Conservation (phyloP, 92 coral and sea anemone genomes). For the Scolanthus callimorphus region DNA sequence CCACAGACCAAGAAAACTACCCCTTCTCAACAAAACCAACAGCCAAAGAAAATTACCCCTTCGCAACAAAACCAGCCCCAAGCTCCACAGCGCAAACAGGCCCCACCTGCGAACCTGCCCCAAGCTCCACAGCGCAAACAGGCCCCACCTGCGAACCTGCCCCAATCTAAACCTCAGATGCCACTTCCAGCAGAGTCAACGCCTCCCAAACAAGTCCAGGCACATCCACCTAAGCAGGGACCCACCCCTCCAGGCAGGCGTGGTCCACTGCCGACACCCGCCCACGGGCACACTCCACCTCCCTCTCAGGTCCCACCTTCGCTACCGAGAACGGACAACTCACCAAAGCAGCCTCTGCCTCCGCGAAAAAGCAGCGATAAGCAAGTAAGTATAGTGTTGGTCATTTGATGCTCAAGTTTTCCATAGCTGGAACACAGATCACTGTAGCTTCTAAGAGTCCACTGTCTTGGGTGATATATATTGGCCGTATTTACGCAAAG, state of each 20-base stretch:
- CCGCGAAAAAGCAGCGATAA: too few relatives aligned
- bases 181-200: too few relatives aligned
- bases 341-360: too few relatives aligned
- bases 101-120: constrained; percentile 1
- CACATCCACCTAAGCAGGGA: too few relatives aligned
- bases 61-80: too few relatives aligned
- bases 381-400: too few relatives aligned
- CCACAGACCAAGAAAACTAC: neutral
- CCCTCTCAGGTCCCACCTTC: neutral
- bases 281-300: neutral
- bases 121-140: neutral
- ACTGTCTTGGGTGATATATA: too few relatives aligned
- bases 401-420: too few relatives aligned
- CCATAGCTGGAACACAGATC: too few relatives aligned
- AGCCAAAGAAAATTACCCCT: neutral
- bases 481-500: too few relatives aligned
- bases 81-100: neutral
- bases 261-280: neutral
- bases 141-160: constrained; percentile 2
- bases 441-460: too few relatives aligned
- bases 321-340: neutral
- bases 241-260: too few relatives aligned
- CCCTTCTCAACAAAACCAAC: neutral
- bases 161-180: neutral
- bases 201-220: neutral